Percentiles rank a stretch among this genome's conserved stretches.
These are phyloP conservation scores for Rhynchotus rufescens DNA, from an alignment of 2,797 vertebrate species.

Conservation along the genomic window DNA sequence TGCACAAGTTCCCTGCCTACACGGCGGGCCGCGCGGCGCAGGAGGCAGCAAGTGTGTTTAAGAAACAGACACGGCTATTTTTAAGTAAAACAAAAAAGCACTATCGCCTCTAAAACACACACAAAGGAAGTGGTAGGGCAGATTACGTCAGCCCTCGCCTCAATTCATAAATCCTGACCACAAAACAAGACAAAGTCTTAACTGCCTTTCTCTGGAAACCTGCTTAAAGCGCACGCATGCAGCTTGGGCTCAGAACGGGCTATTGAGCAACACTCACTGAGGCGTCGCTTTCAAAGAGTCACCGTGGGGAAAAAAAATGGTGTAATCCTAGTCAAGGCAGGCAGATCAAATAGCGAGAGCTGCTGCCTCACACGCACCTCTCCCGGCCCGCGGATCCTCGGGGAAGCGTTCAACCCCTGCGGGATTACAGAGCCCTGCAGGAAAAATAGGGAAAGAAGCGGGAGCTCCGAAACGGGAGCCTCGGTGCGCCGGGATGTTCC, in stretches of 20 bases:
- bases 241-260: conserved; percentile 53
- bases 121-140: conserved; percentile 82
- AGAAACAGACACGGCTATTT: conserved; percentile 34
- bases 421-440: conserved; percentile 50
- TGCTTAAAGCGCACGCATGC: conserved; percentile 53
- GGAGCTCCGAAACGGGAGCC: conserved; percentile 11
- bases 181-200: conserved; percentile 74
- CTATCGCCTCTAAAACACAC: conserved; percentile 68
- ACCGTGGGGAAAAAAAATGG: neutral
- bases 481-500: neutral
- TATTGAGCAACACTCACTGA: conserved; percentile 57
- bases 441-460: conserved; percentile 23
- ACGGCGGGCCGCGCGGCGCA: neutral
- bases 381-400: conserved; percentile 63
- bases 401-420: conserved; percentile 65
- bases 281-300: conserved; percentile 67
- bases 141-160: conserved; percentile 83
- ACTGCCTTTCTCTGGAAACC: conserved; percentile 62
- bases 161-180: conserved; percentile 83
- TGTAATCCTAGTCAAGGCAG: conserved; percentile 83
- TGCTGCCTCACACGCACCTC: conserved; percentile 76
- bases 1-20: neutral
- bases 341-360: conserved; percentile 88
- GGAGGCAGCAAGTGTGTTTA: neutral
- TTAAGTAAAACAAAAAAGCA: conserved; percentile 48